Conservation (phyloP, 2,113 vertebrate species). For the Pontoporia blainvillei region DNA sequence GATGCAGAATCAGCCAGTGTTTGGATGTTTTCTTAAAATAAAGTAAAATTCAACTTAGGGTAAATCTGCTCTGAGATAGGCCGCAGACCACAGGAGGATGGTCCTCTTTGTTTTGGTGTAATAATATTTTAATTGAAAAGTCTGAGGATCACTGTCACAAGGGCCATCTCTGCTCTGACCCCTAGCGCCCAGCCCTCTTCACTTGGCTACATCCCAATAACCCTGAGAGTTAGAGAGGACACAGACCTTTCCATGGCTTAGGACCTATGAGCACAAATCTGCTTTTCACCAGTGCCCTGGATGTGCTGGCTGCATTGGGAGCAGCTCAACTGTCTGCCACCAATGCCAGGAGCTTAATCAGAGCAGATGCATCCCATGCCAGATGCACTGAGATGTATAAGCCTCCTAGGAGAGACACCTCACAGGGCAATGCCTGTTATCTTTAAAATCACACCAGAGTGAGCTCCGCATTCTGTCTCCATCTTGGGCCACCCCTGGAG, state of each 20-base stretch:
- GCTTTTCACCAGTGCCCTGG: neutral
- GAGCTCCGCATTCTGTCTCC: neutral
- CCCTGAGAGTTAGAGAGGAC: neutral
- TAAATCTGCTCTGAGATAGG: neutral
- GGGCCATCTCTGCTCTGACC: neutral
- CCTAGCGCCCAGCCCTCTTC: neutral
- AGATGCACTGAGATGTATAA: neutral
- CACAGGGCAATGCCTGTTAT: neutral
- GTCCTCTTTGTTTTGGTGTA: neutral
- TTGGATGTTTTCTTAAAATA: neutral
- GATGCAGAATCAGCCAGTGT: neutral
- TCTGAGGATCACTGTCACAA: neutral
- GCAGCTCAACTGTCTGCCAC: slow-evolving; percentile 23
- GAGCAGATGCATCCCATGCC: neutral
- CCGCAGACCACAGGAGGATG: neutral
- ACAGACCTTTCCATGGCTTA: neutral
- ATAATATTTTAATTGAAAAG: neutral
- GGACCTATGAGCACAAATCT: neutral
- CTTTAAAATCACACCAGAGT: neutral
- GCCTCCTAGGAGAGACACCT: neutral
- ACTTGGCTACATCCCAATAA: neutral
- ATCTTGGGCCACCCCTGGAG: neutral
- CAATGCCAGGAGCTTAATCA: neutral
- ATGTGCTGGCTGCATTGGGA: neutral
- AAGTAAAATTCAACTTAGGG: neutral